phyloP scores from a whole-genome alignment of 2,113 vertebrate genomes.

The Oceanodroma tethys region DNA sequence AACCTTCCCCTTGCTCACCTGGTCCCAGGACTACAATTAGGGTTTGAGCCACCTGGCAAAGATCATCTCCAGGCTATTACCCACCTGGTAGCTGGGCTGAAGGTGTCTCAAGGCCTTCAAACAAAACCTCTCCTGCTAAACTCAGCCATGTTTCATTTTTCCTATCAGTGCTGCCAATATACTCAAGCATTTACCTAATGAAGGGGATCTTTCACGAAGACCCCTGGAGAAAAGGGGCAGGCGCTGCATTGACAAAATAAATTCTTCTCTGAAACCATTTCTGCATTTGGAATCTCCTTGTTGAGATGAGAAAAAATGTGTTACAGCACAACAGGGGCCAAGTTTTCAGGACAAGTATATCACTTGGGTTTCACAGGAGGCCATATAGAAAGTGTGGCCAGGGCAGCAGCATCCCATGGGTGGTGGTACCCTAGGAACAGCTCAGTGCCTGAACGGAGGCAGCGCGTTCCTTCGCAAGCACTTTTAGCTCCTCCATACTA shows the following conservation, averaged over 20 bases:
- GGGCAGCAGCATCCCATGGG: neutral
- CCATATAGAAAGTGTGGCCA: neutral
- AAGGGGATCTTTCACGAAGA: neutral
- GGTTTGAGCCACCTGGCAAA: neutral
- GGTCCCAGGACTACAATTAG: neutral
- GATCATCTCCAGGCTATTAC: neutral
- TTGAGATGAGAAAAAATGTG: neutral
- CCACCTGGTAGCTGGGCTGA: neutral
- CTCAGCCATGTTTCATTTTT: neutral
- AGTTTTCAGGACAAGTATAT: neutral
- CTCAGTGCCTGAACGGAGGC: neutral
- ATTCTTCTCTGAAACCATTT: neutral
- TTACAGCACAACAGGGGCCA: neutral
- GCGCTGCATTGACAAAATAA: neutral
- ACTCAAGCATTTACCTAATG: neutral
- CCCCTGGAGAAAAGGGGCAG: neutral
- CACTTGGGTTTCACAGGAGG: neutral
- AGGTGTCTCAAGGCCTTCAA: neutral
- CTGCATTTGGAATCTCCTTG: neutral
- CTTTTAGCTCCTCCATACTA: neutral
- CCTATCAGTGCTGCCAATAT: neutral
- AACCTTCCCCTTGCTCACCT: neutral
- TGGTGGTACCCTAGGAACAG: neutral
- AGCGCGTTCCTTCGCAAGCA: fast-evolving
- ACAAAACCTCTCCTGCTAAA: neutral